These are phyloP conservation scores for Alca torda DNA, from an alignment of 2,797 vertebrate genomes.

Conservation along the genomic window DNA sequence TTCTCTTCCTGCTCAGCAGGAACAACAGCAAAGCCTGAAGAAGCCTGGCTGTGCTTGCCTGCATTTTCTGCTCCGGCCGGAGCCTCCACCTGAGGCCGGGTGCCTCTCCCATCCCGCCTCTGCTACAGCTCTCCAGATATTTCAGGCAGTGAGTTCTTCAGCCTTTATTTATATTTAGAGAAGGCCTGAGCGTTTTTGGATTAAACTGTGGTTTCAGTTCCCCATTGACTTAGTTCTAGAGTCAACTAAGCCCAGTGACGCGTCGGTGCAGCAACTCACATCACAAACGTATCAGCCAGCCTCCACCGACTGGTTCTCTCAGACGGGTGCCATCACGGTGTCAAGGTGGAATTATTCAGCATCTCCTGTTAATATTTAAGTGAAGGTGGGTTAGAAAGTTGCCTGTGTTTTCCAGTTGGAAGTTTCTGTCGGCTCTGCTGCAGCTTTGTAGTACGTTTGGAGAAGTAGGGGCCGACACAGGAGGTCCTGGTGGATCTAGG, in stretches of 20 bases:
- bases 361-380: background rate
- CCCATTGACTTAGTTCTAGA: background rate
- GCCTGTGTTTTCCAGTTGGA: background rate
- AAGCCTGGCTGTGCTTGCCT: background rate
- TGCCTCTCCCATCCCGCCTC: background rate
- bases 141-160: background rate
- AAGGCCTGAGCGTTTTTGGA: background rate
- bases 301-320: background rate
- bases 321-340: accelerated
- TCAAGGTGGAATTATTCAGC: background rate
- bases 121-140: background rate
- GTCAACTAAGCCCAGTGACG: background rate
- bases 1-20: background rate
- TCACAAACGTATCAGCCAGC: background rate
- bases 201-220: conserved; percentile 13
- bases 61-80: background rate
- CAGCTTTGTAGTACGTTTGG: background rate
- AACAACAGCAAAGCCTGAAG: background rate
- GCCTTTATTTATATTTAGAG: background rate
- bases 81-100: background rate
- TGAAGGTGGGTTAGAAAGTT: background rate
- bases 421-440: background rate
- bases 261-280: background rate
- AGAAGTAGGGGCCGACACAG: background rate
- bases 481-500: background rate